A percentile compares a stretch with the other conserved stretches of the same genome.
Evolutionary conservation across 2,113 vertebrate genomes (phyloP).

Genomic region (Anas platyrhynchos): DNA sequence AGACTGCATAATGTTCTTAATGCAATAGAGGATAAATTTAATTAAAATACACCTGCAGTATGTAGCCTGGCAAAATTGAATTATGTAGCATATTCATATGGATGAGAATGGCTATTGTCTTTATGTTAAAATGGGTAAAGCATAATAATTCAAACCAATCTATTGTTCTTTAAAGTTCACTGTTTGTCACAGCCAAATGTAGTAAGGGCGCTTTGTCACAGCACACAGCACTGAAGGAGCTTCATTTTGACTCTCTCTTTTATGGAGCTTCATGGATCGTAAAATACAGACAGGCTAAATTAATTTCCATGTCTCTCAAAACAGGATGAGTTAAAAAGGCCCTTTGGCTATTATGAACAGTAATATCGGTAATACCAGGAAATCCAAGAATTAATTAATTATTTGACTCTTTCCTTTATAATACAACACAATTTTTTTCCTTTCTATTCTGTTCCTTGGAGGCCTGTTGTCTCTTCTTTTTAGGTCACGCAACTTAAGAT

Average conservation of each 20-base stretch:
- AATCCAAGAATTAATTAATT: neutral
- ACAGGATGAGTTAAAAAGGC: neutral
- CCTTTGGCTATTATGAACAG: neutral
- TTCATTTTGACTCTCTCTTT: neutral
- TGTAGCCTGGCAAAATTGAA: constrained; percentile 9
- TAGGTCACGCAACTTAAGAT: neutral
- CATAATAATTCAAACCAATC: constrained; percentile 14
- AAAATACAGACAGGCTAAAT: neutral
- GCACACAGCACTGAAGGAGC: neutral
- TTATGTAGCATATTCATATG: constrained; percentile 2
- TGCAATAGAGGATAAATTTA: constrained; percentile 47
- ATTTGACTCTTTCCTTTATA: constrained; percentile 2
- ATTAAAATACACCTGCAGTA: constrained; percentile 56
- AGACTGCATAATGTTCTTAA: neutral
- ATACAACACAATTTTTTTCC: neutral
- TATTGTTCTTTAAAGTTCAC: constrained; percentile 17
- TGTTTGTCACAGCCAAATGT: neutral
- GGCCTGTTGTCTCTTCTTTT: neutral
- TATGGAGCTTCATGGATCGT: neutral
- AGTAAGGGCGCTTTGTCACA: neutral
- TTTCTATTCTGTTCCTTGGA: neutral
- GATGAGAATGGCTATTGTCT: neutral
- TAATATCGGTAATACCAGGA: neutral
- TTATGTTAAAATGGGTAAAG: constrained; percentile 16
- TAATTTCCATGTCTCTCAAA: neutral